Evolutionary conservation across 2,797 vertebrate genomes (phyloP), one percentile per base, ranked within the genome.

Genomic region (Labeo calbasu): DNA sequence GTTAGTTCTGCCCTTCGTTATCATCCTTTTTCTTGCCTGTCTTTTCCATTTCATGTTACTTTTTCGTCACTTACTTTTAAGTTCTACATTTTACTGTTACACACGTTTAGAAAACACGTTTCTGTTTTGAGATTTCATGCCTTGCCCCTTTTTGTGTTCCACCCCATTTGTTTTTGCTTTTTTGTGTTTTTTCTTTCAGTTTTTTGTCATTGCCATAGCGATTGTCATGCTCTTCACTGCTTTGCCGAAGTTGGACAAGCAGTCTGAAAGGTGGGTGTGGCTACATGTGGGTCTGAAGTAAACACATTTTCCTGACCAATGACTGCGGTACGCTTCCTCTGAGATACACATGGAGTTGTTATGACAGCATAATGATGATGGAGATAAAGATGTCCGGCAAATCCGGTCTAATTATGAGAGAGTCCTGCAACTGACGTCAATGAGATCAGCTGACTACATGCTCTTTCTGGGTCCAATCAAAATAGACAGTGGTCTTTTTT

Each of bases 191-290:
- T 94, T 89, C 95, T 97, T 96, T 96, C 96, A 97, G 96, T 97
- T 96, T 89, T 92, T 95, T 96, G 92, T 93, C 93, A 92, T 92
- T 93, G 92, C 93, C 89, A 88, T 96, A 92, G 89, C 89, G 90
- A 94, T 94, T 93, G 93, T 92, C 94, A 94, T 93, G 92, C 94
- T 88, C 90, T 93, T 94, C 92, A 92, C 93, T 91, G 94, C 94
- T 93, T 93, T 89, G 85, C 92, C 86, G 55, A 87, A 91, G 91
- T 91, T 70, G 92, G 93, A 87, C 84, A 51, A 94, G 88, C 89
- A 82, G 88, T 91, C 89, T 89, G 86, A 92, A 95, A 96, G 96
- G 96, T 97, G 94, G 95, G 96, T 96, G 91, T 92, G 91, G 89
- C 73, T 85, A 84, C 82, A 59, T 84, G 83, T 84, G 86, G 88